These are phyloP conservation scores for Actenoides hombroni DNA, from an alignment of 2,113 vertebrate genomes.

Conservation along the genomic window DNA sequence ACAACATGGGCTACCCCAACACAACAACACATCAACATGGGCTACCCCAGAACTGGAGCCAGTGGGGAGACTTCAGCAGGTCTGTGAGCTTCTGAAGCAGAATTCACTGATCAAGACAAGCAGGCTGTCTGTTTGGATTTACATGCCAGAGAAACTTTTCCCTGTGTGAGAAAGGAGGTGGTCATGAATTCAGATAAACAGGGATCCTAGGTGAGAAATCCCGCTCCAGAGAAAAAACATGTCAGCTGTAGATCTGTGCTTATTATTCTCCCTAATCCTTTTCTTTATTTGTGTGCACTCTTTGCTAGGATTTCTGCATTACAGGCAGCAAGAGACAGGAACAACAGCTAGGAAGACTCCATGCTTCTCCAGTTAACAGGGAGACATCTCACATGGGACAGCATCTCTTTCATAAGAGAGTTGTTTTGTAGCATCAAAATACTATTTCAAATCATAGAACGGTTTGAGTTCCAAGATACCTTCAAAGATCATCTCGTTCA, in stretches of 20 bases:
- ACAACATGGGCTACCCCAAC: too few relatives aligned
- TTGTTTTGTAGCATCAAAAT: neutral
- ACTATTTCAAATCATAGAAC: neutral
- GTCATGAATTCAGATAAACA: neutral
- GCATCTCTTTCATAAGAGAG: neutral
- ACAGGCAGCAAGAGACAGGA: neutral
- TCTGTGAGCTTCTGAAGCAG: neutral
- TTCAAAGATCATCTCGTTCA: neutral
- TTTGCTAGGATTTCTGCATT: neutral
- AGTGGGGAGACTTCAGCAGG: neutral
- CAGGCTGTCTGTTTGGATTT: neutral
- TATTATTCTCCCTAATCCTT: neutral
- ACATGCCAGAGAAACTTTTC: neutral
- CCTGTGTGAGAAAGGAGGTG: neutral
- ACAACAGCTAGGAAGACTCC: neutral
- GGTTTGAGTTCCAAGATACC: neutral
- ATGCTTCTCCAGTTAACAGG: neutral
- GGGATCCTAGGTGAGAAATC: neutral
- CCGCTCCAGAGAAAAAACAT: neutral
- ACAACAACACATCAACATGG: neutral
- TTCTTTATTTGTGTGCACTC: neutral
- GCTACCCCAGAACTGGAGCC: fast-evolving
- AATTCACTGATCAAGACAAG: neutral
- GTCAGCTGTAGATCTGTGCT: neutral
- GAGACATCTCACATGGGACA: too few relatives aligned